Conservation (phyloP, 2,797 vertebrate species). For the Labroides dimidiatus region DNA sequence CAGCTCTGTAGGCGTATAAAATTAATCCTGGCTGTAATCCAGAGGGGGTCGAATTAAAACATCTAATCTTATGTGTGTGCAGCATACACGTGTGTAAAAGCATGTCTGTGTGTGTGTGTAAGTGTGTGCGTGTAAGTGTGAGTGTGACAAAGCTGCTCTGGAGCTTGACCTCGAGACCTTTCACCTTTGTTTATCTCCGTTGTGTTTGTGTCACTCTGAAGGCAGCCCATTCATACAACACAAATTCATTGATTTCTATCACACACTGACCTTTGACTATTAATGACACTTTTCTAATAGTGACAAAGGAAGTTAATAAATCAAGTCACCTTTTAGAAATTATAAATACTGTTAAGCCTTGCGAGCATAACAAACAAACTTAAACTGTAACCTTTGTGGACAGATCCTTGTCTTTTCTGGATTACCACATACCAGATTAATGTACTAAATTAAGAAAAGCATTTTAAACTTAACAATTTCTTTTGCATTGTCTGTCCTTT, state of each 20-base stretch:
- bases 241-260: slow-evolving; percentile 33
- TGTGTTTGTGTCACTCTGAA: slow-evolving; percentile 44
- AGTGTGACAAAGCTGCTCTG: slow-evolving; percentile 43
- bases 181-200: slow-evolving; percentile 59
- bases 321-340: background rate
- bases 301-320: background rate
- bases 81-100: slow-evolving; percentile 11
- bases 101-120: slow-evolving; percentile 22
- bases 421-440: no score
- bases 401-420: no score
- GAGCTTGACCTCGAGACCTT: slow-evolving; percentile 65
- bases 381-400: no score
- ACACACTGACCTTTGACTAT: slow-evolving; percentile 5
- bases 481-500: background rate
- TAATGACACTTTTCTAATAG: slow-evolving; percentile 10
- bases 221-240: slow-evolving; percentile 34
- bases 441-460: no score
- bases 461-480: no score
- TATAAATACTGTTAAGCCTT: background rate
- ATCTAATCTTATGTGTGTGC: slow-evolving; percentile 51
- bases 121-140: slow-evolving; percentile 2
- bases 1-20: slow-evolving; percentile 17
- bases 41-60: slow-evolving; percentile 58
- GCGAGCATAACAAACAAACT: background rate
- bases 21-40: slow-evolving; percentile 71